Percentiles rank a stretch among this genome's conserved stretches.
phyloP scores from a whole-genome alignment of 1,140 invertebrate genomes.

The Dolichoris vasculosae region DNA sequence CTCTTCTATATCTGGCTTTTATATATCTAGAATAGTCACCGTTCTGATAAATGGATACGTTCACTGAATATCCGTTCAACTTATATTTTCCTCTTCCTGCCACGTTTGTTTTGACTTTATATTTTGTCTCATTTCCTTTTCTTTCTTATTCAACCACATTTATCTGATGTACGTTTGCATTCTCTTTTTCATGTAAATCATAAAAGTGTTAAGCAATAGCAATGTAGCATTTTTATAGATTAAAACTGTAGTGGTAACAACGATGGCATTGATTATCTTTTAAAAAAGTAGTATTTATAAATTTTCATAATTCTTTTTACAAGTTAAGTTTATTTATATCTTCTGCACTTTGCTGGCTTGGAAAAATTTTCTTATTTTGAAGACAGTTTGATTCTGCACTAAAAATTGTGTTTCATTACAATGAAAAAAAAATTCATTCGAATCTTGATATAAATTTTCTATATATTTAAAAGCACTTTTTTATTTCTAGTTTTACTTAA shows the following conservation, averaged over 20 bases:
- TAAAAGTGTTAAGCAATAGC: background rate
- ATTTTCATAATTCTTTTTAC: background rate
- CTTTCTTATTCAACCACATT: background rate
- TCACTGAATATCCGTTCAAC: background rate
- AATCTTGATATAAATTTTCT: too few relatives aligned
- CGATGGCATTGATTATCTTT: background rate
- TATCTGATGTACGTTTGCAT: background rate
- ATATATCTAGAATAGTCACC: background rate
- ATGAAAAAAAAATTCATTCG: too few relatives aligned
- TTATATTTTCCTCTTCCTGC: constrained; percentile 29
- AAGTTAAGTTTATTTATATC: constrained; percentile 16
- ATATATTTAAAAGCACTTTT: too few relatives aligned
- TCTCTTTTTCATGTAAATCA: constrained; percentile 44
- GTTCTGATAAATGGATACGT: too few relatives aligned
- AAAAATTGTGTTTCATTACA: too few relatives aligned
- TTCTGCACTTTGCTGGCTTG: background rate
- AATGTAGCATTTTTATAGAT: background rate
- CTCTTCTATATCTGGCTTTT: background rate
- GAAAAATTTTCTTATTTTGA: background rate
- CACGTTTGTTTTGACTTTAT: background rate
- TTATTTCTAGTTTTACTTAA: too few relatives aligned
- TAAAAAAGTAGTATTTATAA: background rate
- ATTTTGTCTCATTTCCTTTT: constrained; percentile 22
- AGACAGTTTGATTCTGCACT: background rate
- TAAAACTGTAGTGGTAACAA: background rate